Evolutionary conservation across 2,888 invertebrate genomes (phyloP), one percentile per base, ranked within the genome.

Genomic region (Oscheius myriophilus): DNA sequence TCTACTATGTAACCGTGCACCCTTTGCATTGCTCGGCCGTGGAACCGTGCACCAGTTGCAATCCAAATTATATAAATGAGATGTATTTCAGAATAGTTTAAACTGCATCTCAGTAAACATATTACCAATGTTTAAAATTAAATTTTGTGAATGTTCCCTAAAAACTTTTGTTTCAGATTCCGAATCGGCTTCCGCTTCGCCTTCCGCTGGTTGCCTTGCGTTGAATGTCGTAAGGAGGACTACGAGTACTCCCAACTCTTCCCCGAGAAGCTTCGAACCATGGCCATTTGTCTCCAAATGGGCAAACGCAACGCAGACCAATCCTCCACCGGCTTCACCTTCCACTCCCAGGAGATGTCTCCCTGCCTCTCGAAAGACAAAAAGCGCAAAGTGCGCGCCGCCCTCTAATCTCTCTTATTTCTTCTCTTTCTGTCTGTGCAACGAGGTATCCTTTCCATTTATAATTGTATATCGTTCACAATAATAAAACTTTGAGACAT

Each of bases 131-230:
- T n/a, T n/a, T n/a, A n/a, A n/a, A n/a, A n/a, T n/a, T n/a, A n/a
- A n/a, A n/a, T n/a, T 33, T 9, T 6, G 33, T 33, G 33, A 33
- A 33, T 9, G 3, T 33, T 33, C 26, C 14, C 26, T 11, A 1
- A 25, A 54, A 11, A 6, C 12, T 41, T 18, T 18, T 45, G 16
- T 45, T 66, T 61, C 61, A 77, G 75, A 45, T 78, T 93, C 86
- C 90, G 93, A 51, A 75, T 84, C 62, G 82, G 86, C 14, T 86
- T 87, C 69, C 80, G 81, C 2, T 84, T 83, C 71, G 84, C 77
- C 3, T 85, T 85, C 74, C 81, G 85, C 21, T 85, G 81, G 78
- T 62, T 86, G 42, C 85, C 84, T 1, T 77, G 70, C 39, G 72
- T 85, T 18, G 61, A 75, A 18, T 80, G 72, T 58, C 68, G 75